phyloP scores from a whole-genome alignment of 2,797 vertebrate genomes.

The Eulemur rubriventer region DNA sequence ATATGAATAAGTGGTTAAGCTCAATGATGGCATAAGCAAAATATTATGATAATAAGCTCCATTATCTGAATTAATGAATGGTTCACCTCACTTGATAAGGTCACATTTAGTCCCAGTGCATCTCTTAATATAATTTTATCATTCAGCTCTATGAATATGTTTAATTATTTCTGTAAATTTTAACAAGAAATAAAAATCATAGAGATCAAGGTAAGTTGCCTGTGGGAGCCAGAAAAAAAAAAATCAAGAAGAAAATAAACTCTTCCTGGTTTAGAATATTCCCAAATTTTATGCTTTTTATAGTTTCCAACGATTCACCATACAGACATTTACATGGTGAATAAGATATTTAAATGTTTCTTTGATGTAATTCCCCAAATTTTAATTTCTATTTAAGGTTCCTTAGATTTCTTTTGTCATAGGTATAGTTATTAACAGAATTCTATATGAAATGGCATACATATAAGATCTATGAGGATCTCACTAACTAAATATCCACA shows the following conservation, averaged over 20 bases:
- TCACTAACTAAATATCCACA: not conserved
- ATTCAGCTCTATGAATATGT: constrained; percentile 70
- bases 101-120: constrained; percentile 71
- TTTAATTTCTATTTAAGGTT: not conserved
- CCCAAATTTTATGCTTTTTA: not conserved
- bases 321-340: not conserved
- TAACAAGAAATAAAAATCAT: constrained; percentile 71
- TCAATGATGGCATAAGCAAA: constrained; percentile 72
- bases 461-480: not conserved
- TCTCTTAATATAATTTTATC: constrained; percentile 77
- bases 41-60: constrained; percentile 80
- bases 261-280: not conserved
- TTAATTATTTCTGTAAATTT: constrained; percentile 77
- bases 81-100: constrained; percentile 81
- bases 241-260: not conserved
- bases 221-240: not conserved
- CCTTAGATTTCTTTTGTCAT: constrained; percentile 24
- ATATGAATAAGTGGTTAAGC: constrained; percentile 70
- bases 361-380: not conserved
- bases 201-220: constrained; percentile 38
- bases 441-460: not conserved
- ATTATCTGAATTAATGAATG: constrained; percentile 84
- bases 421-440: not conserved
- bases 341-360: not conserved
- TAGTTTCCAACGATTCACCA: not conserved